A percentile compares a stretch with the other conserved stretches of the same genome.
Evolutionary conservation across 1,140 invertebrate species (phyloP).

Genomic region (Nasonia giraulti): DNA sequence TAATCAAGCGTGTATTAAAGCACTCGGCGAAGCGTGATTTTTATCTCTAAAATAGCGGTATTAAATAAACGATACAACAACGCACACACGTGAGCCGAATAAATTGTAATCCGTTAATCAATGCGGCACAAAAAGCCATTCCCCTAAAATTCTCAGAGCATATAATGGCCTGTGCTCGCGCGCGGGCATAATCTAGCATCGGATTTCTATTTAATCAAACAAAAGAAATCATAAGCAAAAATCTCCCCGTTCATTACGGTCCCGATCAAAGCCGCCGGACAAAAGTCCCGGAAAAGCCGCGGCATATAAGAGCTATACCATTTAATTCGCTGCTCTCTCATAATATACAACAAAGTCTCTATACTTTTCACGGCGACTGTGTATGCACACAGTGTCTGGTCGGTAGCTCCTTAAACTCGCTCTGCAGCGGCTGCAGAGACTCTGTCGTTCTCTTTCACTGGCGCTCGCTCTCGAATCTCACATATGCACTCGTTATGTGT

Average conservation of each 20-base stretch:
- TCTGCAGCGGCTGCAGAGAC: neutral
- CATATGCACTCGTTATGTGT: neutral
- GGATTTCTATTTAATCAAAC: too few relatives aligned
- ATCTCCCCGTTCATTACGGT: neutral
- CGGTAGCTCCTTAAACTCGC: conserved; percentile 21
- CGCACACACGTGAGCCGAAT: neutral
- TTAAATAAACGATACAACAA: neutral
- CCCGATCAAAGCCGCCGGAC: too few relatives aligned
- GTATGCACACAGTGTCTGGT: neutral
- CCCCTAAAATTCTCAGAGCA: neutral
- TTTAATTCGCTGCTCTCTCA: neutral
- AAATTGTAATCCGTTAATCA: too few relatives aligned
- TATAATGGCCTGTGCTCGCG: too few relatives aligned
- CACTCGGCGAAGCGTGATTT: neutral
- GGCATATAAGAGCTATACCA: too few relatives aligned
- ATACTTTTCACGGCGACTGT: neutral
- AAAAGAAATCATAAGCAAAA: neutral
- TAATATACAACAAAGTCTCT: neutral
- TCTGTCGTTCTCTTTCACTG: conserved; percentile 10
- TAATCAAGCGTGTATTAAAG: neutral
- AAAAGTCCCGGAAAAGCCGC: neutral
- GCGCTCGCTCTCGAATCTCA: neutral
- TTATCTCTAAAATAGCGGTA: neutral
- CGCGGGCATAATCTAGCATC: neutral
- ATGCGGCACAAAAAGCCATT: neutral